Evolutionary conservation across 2,113 vertebrate species (phyloP).

Genomic region (Sebastes schlegelii): DNA sequence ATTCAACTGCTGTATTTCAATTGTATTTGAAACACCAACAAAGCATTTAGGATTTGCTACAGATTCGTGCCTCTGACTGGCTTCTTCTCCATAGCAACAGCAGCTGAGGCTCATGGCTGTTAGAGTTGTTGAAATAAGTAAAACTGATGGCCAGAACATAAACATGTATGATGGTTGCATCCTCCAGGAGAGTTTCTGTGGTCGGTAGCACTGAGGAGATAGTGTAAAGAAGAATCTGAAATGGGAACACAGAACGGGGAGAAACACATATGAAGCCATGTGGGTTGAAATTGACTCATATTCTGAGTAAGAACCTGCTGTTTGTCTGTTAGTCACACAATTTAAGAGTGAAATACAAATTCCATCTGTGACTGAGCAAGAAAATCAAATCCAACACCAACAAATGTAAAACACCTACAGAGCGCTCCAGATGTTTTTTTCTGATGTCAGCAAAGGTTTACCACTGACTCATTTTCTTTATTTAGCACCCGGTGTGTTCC

Average conservation of each 20-base stretch:
- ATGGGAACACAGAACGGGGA: too few relatives aligned
- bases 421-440: constrained; percentile 16
- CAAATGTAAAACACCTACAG: not conserved
- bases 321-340: too few relatives aligned
- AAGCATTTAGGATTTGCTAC: not conserved
- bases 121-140: not conserved
- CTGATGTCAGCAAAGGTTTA: constrained; percentile 18
- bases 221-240: too few relatives aligned
- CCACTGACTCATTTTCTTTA: constrained; percentile 31
- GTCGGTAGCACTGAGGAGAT: not conserved
- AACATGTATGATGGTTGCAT: not conserved
- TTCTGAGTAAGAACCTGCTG: too few relatives aligned
- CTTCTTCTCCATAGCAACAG: not conserved
- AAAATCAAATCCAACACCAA: too few relatives aligned
- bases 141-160: not conserved
- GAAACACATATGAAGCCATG: too few relatives aligned
- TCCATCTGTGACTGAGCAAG: too few relatives aligned
- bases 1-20: too few relatives aligned
- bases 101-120: not conserved
- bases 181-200: not conserved
- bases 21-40: too few relatives aligned
- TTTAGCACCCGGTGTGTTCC: constrained; percentile 12
- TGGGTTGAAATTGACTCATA: too few relatives aligned
- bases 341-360: too few relatives aligned
- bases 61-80: not conserved